Evolutionary conservation across 2,113 vertebrate species (phyloP), one percentile per base, ranked within the genome.

Genomic region (Tapirus terrestris): DNA sequence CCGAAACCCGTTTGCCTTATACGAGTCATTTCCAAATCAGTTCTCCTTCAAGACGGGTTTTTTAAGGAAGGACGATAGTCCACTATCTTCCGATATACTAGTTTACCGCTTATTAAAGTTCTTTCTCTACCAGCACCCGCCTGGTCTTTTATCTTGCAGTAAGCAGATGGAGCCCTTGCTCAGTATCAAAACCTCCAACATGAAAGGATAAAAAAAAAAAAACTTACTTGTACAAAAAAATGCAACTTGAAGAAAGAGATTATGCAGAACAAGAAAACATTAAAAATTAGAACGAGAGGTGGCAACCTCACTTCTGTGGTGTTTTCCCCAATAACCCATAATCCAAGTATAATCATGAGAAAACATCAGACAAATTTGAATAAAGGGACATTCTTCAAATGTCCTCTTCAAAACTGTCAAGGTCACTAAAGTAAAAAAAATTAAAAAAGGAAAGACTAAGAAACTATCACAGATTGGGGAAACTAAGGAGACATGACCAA

Each of bases 141-240:
- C 39, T 39, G 39, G 39, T 4, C 39, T 39, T 39, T 39, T 39
- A 39, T 39, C 39, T 39, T 39, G 39, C 39, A 39, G 39, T 39
- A 4, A 39, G 39, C 39, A 39, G 39, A 39, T 39, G 39, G 39
- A 39, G 39, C 39, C 39, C 39, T 39, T 39, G 39, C 39, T 39
- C 39, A 39, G 39, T 39, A 39, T 39, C 39, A 39, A 95, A 90
- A 73, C 6, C 21, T 56, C 25, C 82, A 94, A 73, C 6, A 90
- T 20, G 8, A 77, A 96, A 86, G 39, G 89, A 67, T 33, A 17
- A 81, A 92, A 96, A 61, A 58, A 89, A 89, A 85, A 93, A 70
- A 31, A 84, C 77, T 51, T 88, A 89, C 76, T 27, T 81, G 1
- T 58, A 70, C 27, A 31, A 51, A 80, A 73, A 90, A 72, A 76